A percentile compares a stretch with the other conserved stretches of the same genome.
Evolutionary conservation across 1,140 invertebrate species (phyloP).

Genomic region (Antheraea pernyi): DNA sequence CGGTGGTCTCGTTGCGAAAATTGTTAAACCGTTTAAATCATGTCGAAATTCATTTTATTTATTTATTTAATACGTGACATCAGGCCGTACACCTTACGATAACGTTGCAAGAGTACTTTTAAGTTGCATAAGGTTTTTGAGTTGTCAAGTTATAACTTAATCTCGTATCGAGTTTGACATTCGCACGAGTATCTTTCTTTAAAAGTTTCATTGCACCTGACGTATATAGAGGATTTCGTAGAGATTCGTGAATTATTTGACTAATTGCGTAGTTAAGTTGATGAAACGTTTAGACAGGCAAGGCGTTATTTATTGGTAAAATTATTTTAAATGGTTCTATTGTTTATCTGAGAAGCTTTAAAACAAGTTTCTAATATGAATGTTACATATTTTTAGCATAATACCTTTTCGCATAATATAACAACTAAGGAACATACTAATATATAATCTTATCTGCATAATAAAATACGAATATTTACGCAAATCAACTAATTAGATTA

Average conservation of each 20-base stretch:
- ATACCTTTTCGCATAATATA: background rate
- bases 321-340: background rate
- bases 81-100: background rate
- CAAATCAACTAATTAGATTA: too few species aligned
- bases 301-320: too few species aligned
- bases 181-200: background rate
- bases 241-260: too few species aligned
- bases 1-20: conserved; percentile 55
- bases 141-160: background rate
- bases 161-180: background rate
- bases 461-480: background rate
- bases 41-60: conserved; percentile 19
- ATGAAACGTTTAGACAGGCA: too few species aligned
- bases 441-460: background rate
- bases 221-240: too few species aligned
- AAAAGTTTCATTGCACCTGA: background rate
- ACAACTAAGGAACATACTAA: background rate
- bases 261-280: too few species aligned
- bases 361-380: background rate
- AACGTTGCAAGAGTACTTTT: background rate
- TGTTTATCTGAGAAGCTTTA: background rate
- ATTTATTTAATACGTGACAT: conserved; percentile 4
- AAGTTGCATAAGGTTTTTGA: background rate
- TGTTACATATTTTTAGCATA: background rate
- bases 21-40: conserved; percentile 41